Percentiles rank a stretch among this genome's conserved stretches.
phyloP scores from a whole-genome alignment of 2,113 vertebrate genomes.

The Elgaria multicarinata region DNA sequence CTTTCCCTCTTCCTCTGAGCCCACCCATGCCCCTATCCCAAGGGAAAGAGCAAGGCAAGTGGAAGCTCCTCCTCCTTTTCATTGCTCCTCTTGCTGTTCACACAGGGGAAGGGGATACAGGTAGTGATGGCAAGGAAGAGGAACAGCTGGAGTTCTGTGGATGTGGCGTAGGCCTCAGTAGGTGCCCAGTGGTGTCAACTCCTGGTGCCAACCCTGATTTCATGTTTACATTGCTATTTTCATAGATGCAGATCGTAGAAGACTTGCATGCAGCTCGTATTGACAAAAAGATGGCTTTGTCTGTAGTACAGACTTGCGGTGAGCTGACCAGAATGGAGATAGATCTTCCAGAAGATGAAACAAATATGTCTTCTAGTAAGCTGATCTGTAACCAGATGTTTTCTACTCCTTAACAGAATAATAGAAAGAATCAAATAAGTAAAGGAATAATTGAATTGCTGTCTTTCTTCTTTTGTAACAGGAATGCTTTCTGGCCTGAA shows the following conservation, averaged over 20 bases:
- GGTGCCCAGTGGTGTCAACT: background rate
- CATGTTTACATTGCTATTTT: background rate
- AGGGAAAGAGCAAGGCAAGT: background rate
- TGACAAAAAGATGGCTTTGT: slow-evolving; percentile 80
- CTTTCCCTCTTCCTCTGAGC: background rate
- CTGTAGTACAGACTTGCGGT: slow-evolving; percentile 82
- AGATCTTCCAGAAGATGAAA: slow-evolving; percentile 82
- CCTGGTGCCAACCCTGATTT: background rate
- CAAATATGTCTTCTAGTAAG: slow-evolving; percentile 73
- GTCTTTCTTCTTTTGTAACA: slow-evolving; percentile 55
- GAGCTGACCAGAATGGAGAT: slow-evolving; percentile 92
- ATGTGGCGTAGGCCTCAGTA: background rate
- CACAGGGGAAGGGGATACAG: background rate
- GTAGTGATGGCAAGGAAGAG: background rate
- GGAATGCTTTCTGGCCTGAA: slow-evolving; percentile 75
- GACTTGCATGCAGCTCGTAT: slow-evolving; percentile 86
- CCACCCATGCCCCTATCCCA: background rate
- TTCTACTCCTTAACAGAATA: background rate
- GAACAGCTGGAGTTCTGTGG: background rate
- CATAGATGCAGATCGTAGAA: slow-evolving; percentile 86
- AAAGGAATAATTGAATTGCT: slow-evolving; percentile 28
- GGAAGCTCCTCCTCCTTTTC: background rate
- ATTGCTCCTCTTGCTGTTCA: background rate
- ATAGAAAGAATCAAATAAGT: background rate
- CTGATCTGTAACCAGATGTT: background rate